Percentiles rank a stretch among this genome's conserved stretches.
Conservation (phyloP, 2,797 vertebrate species). For the Sebastes steindachneri region DNA sequence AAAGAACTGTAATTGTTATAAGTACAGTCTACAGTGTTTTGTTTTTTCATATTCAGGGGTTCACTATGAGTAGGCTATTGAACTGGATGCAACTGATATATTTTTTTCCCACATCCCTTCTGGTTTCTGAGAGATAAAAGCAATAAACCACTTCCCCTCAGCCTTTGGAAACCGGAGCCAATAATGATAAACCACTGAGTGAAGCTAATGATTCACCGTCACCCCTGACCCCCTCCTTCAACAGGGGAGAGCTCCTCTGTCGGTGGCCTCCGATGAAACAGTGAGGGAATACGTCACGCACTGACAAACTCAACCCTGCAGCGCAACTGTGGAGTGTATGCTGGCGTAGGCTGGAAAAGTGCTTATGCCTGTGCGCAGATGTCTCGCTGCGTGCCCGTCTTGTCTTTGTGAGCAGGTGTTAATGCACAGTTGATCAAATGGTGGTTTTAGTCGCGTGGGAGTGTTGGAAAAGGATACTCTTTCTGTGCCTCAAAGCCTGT, state of each 20-base stretch:
- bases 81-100: neutral
- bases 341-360: constrained; percentile 46
- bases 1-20: too few relatives aligned
- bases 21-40: neutral
- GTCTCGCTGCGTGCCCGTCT: neutral
- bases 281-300: constrained; percentile 47
- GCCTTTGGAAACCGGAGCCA: constrained; percentile 19
- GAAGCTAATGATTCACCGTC: constrained; percentile 52
- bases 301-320: constrained; percentile 13
- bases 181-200: constrained; percentile 30
- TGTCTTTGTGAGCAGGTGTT: constrained; percentile 38
- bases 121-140: constrained; percentile 22
- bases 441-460: neutral
- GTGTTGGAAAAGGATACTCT: neutral
- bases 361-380: constrained; percentile 23
- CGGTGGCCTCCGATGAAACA: constrained; percentile 26
- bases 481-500: constrained; percentile 20
- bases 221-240: constrained; percentile 23
- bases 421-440: constrained; percentile 23
- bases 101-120: neutral
- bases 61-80: neutral
- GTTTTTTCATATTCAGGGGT: neutral
- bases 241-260: constrained; percentile 12
- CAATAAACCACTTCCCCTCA: constrained; percentile 37
- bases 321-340: constrained; percentile 16